Base-by-base conservation (phyloP, 2,797 vertebrate genomes). In the Propithecus deckenii region DNA sequence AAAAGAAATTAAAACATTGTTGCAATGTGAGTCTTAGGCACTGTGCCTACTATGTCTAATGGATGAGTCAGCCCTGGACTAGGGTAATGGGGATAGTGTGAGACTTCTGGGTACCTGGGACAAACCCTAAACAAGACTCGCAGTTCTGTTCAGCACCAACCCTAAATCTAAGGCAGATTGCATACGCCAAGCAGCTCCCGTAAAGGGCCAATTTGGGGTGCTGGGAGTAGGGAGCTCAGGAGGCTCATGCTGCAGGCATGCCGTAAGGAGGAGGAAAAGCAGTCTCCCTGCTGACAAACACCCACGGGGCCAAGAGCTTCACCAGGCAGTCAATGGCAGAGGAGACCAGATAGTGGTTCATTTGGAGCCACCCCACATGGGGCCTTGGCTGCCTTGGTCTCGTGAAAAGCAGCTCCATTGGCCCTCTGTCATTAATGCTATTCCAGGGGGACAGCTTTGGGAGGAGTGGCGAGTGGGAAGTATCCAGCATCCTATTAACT, bases 1-100 rank as follows among this genome's bases (percentile, higher is more conserved):
- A 89, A 94, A 97, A 65, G 48, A 74, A 91, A 78, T 69, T 6
- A 55, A 92, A 76, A 61, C 52, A 50, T 85, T 89, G 87, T 71
- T 28, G 5, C 86, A 46, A 30, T 35, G 25, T 23, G 43, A 22
- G 35, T 25, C 32, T 80, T 67, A 85, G 69, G 48, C 65, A 15
- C 57, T 14, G 22, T 46, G 61, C 59, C 32, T 80, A 4, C 43
- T 30, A 3, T 88, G 69, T 86, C 20, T 63, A 28, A 32, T 65
- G 74, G 67, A 9, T 61, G 55, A 57, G 22, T 35, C 22, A 50
- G 61, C 12, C 13, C 59, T 84, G 18, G 67, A 38, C 32, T 10
- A 83, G 43, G 20, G 15, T 86, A 23, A 71, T 3, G 4, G 32
- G 71, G 41, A 15, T 48, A 59, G 48, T 4, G 15, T 71, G 32